Evolutionary conservation across 2,888 invertebrate genomes (phyloP).

Genomic region (Antheraea assamensis): DNA sequence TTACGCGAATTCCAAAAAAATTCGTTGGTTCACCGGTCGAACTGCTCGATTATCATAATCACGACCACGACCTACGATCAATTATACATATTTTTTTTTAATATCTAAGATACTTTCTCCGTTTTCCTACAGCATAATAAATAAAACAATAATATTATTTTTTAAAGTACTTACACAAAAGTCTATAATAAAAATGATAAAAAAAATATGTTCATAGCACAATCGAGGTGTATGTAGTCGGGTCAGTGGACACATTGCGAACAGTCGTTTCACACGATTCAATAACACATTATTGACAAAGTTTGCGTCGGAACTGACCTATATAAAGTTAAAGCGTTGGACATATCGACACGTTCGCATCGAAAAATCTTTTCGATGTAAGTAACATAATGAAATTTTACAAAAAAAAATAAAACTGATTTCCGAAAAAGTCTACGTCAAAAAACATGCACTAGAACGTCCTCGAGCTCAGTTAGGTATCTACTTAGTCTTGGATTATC

Average conservation of each 20-base stretch:
- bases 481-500: no score
- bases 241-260: constrained; percentile 9
- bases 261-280: constrained; percentile 22
- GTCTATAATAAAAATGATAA: neutral
- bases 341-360: constrained; percentile 7
- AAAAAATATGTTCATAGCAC: neutral
- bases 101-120: no score
- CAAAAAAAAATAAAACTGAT: no score
- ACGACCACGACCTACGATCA: no score
- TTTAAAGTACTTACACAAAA: neutral
- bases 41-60: no score
- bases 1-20: no score
- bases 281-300: constrained; percentile 40
- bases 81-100: no score
- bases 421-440: no score
- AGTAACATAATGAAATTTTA: neutral
- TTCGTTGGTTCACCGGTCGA: no score
- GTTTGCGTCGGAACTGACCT: constrained; percentile 32
- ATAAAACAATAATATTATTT: neutral
- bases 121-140: neutral
- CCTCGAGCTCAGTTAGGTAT: no score
- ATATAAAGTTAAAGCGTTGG: constrained; percentile 28
- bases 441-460: no score
- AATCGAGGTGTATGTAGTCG: neutral
- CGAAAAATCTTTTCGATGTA: neutral